Base-by-base conservation (phyloP, 2,888 invertebrate genomes). In the Trissonchulus sp. region DNA sequence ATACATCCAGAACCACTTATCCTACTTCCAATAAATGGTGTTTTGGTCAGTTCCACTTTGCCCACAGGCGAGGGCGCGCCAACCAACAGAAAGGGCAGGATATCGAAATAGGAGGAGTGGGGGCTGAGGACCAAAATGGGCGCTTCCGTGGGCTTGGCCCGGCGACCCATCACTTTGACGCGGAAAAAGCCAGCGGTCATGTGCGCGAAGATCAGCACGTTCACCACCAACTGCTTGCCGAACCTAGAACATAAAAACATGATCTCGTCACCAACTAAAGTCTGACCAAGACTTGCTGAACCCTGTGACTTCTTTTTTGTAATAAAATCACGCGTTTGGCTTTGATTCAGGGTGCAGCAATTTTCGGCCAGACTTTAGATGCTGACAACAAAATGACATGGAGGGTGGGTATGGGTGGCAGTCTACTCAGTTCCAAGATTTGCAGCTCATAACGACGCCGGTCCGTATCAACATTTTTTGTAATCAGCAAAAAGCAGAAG, bases 41-140 rank as follows among this genome's bases (percentile, higher is more conserved):
- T 63, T 23, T 31, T 1, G 18, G 38, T 28, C 35, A 73, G 31
- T 30, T 37, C 34, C 31, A 15, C 15, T 34, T 75, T 75, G 33
- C 30, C 75, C 3, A 75, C 75, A 31, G 68, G 15, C 8, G 75
- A 75, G n/a, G 75, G 75, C 1, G 75, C 75, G 18, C 75, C 75
- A n/a, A 75, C 28, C 23, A 37, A 23, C 1, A 2, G 35, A 48
- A 31, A 8, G 1, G 75, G 75, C 62, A 75, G 33, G 23, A 28
- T 30, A 37, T 75, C 75, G 71, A 71, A 69, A 30, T 36, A 62
- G 8, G 75, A 75, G n/a, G 71, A 71, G 65, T 75, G 75, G 30
- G 75, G 75, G 28, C 71, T 71, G 2, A 68, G 71, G 15, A 75
- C 75, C 3, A 75, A n/a, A 35, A 75, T 75, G 23, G 75, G 75